A percentile compares a stretch with the other conserved stretches of the same genome.
Evolutionary conservation across 2,888 invertebrate genomes (phyloP).

Genomic region (Meliscaeva auricollis): DNA sequence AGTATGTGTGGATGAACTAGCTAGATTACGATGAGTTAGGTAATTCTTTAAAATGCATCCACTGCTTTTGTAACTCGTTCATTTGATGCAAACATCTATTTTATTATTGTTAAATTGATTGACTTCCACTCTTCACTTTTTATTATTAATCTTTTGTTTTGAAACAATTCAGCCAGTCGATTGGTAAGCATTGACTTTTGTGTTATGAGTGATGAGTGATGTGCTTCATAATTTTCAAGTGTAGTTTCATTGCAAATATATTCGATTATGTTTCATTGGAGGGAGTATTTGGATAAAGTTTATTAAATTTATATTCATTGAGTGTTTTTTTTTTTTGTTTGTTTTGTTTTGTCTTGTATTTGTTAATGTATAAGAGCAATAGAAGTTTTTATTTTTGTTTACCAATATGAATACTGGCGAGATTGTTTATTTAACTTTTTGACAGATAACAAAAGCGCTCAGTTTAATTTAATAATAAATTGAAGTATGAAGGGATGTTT

Average conservation of each 20-base stretch:
- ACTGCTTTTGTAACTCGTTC: slow-evolving; percentile 3
- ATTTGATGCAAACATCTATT: neutral
- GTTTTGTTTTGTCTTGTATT: too few relatives aligned
- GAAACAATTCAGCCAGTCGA: slow-evolving; percentile 35
- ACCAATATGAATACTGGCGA: too few relatives aligned
- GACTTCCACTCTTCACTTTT: neutral
- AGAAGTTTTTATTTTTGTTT: too few relatives aligned
- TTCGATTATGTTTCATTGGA: neutral
- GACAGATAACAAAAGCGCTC: too few relatives aligned
- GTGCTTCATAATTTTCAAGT: neutral
- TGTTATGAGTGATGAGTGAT: slow-evolving; percentile 11
- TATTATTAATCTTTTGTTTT: slow-evolving; percentile 44
- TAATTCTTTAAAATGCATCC: slow-evolving; percentile 49
- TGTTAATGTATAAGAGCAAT: too few relatives aligned
- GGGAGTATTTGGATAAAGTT: slow-evolving; percentile 18
- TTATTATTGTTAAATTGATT: slow-evolving; percentile 50
- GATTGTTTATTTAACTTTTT: too few relatives aligned
- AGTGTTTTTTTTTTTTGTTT: slow-evolving; percentile 20
- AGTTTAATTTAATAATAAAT: too few relatives aligned
- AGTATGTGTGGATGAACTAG: neutral
- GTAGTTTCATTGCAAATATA: slow-evolving; percentile 2
- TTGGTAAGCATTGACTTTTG: slow-evolving; percentile 13
- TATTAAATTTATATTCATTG: slow-evolving; percentile 27
- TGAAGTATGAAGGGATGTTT: too few relatives aligned
- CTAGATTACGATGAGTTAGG: slow-evolving; percentile 17